Evolutionary conservation across 2,888 invertebrate genomes (phyloP).

Genomic region (Podabrus alpinus): DNA sequence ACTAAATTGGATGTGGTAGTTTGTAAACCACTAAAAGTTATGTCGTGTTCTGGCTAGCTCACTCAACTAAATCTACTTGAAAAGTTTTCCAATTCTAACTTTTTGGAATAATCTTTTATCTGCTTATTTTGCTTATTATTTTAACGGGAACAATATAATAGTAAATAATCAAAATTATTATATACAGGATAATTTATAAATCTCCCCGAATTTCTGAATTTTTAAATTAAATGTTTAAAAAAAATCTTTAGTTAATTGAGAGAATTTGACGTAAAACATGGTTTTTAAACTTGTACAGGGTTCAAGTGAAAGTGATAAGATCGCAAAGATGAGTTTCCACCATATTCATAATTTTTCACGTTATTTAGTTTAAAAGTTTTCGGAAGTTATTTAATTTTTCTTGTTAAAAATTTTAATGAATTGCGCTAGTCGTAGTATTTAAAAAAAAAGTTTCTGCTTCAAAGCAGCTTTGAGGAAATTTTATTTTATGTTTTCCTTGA

Average conservation of each 20-base stretch:
- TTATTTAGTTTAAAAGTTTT: not conserved
- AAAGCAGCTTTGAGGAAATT: not conserved
- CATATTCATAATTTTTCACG: not conserved
- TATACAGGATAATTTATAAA: not conserved
- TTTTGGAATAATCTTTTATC: slow-evolving; percentile 21
- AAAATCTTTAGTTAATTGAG: no score
- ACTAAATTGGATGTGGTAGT: slow-evolving; percentile 16
- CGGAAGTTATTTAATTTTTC: not conserved
- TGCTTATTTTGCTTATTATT: slow-evolving; percentile 13
- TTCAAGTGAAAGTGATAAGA: no score
- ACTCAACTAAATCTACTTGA: slow-evolving; percentile 25
- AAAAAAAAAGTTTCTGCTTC: not conserved
- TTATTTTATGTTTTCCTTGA: not conserved
- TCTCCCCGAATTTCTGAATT: no score
- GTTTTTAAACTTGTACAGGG: no score
- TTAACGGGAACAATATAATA: not conserved
- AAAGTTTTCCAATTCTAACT: slow-evolving; percentile 30
- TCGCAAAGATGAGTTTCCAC: not conserved
- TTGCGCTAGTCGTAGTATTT: not conserved
- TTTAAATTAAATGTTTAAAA: no score
- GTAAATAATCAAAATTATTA: not conserved
- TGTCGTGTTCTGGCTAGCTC: slow-evolving; percentile 15
- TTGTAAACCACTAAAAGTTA: slow-evolving; percentile 23
- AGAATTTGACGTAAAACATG: no score
- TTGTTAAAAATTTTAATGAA: not conserved